Conservation (phyloP, 2,797 vertebrate genomes). For the Adrianichthys oophorus region DNA sequence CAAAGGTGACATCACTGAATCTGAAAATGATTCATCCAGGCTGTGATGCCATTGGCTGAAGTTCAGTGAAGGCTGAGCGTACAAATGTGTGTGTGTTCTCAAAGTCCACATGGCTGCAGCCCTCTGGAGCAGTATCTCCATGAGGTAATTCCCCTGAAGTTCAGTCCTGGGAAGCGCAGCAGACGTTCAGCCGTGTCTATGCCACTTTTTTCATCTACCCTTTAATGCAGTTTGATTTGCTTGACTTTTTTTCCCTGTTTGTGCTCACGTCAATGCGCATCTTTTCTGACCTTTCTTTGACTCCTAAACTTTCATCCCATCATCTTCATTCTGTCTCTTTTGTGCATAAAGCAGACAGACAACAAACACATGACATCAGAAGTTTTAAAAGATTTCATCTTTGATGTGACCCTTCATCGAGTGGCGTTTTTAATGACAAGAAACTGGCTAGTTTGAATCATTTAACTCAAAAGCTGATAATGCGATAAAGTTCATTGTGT, state of each 20-base stretch:
- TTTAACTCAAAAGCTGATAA: too few species aligned
- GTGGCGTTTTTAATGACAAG: too few species aligned
- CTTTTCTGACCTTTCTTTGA: conserved; percentile 27
- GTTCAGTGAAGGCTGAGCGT: conserved; percentile 76
- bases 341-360: background rate
- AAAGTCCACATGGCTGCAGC: conserved; percentile 85
- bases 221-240: conserved; percentile 35
- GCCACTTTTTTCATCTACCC: conserved; percentile 23
- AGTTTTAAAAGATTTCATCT: too few species aligned
- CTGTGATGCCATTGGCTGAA: conserved; percentile 84
- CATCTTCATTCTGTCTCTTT: conserved; percentile 14
- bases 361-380: too few species aligned
- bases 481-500: too few species aligned
- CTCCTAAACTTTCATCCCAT: conserved; percentile 4
- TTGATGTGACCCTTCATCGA: too few species aligned
- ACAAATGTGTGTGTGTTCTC: conserved; percentile 25
- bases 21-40: conserved; percentile 89
- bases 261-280: conserved; percentile 53
- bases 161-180: conserved; percentile 82
- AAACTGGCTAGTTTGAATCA: too few species aligned
- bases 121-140: conserved; percentile 75
- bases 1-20: conserved; percentile 81
- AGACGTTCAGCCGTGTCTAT: conserved; percentile 53
- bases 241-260: conserved; percentile 29
- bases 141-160: conserved; percentile 90